A percentile compares a stretch with the other conserved stretches of the same genome.
These are phyloP conservation scores for Pitta sordida DNA, from an alignment of 2,113 vertebrate species.

Conservation along the genomic window DNA sequence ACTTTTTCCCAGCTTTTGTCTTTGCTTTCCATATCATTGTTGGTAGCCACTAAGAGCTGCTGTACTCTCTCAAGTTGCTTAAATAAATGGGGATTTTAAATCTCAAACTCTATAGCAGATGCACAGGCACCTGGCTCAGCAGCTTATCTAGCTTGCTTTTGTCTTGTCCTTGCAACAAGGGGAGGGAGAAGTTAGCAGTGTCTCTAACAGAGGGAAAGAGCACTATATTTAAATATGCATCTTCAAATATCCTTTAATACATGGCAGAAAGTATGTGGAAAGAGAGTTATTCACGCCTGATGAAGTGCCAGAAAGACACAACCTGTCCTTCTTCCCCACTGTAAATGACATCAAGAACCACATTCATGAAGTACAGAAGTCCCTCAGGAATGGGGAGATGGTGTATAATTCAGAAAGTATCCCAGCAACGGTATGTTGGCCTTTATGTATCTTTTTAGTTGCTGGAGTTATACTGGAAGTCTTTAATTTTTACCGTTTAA, in stretches of 20 bases:
- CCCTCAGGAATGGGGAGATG: constrained; percentile 69
- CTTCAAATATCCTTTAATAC: constrained; percentile 33
- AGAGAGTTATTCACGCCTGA: constrained; percentile 83
- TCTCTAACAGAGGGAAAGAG: neutral
- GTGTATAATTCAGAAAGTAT: constrained; percentile 65
- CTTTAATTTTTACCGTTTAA: neutral
- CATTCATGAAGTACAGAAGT: constrained; percentile 84
- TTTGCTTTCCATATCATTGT: neutral
- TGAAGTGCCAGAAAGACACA: constrained; percentile 84
- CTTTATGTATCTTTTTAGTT: neutral
- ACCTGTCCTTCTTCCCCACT: constrained; percentile 86
- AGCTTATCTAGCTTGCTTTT: neutral
- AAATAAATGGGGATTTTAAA: neutral
- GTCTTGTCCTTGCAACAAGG: neutral
- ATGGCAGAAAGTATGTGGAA: constrained; percentile 83
- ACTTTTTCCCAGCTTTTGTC: neutral
- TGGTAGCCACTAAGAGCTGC: neutral
- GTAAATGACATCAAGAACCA: constrained; percentile 90
- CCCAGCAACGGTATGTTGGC: constrained; percentile 71
- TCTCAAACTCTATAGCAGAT: neutral
- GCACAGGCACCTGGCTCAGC: neutral
- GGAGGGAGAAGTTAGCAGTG: neutral
- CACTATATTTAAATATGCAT: neutral
- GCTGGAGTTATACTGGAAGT: neutral
- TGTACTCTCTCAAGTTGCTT: neutral